Percentiles rank a stretch among this genome's conserved stretches.
These are phyloP conservation scores for Pseudorasbora parva DNA, from an alignment of 2,113 vertebrate species.

Conservation along the genomic window DNA sequence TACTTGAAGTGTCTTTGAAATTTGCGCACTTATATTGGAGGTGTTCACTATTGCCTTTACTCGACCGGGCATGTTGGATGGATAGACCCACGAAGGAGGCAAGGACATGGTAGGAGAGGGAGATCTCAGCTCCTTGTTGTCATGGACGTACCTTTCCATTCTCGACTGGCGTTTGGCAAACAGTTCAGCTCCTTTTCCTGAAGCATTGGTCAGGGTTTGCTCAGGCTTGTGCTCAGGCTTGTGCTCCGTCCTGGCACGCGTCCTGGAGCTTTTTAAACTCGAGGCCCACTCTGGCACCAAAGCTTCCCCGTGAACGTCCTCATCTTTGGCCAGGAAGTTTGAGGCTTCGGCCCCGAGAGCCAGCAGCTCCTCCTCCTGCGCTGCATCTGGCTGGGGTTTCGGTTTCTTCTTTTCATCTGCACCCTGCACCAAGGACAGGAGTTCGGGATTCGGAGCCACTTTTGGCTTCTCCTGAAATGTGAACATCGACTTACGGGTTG, in stretches of 20 bases:
- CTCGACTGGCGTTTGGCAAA: conserved; percentile 91
- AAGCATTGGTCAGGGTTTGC: conserved; percentile 86
- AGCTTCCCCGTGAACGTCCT: conserved; percentile 57
- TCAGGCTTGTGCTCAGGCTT: conserved; percentile 85
- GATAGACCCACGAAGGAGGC: conserved; percentile 94
- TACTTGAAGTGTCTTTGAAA: conserved; percentile 71
- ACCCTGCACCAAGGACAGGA: conserved; percentile 92
- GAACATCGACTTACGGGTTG: conserved; percentile 90
- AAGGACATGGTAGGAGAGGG: conserved; percentile 94
- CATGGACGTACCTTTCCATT: conserved; percentile 92
- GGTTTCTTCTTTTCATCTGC: conserved; percentile 85
- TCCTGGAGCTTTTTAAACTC: conserved; percentile 88
- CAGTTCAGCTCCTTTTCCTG: conserved; percentile 92
- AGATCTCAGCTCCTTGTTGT: conserved; percentile 80
- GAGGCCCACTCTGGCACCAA: conserved; percentile 87
- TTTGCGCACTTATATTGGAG: conserved; percentile 71
- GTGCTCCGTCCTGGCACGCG: conserved; percentile 79
- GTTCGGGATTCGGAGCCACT: conserved; percentile 89
- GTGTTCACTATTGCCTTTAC: conserved; percentile 80
- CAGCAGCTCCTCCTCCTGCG: conserved; percentile 85
- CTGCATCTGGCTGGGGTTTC: conserved; percentile 77
- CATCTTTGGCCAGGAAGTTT: conserved; percentile 84
- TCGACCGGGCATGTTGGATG: conserved; percentile 79
- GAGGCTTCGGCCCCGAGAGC: conserved; percentile 94
- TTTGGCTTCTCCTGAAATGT: conserved; percentile 95